phyloP scores from a whole-genome alignment of 30 jellyfish, hydroid and myxozoan genomes.

The Cassiopea andromeda region DNA sequence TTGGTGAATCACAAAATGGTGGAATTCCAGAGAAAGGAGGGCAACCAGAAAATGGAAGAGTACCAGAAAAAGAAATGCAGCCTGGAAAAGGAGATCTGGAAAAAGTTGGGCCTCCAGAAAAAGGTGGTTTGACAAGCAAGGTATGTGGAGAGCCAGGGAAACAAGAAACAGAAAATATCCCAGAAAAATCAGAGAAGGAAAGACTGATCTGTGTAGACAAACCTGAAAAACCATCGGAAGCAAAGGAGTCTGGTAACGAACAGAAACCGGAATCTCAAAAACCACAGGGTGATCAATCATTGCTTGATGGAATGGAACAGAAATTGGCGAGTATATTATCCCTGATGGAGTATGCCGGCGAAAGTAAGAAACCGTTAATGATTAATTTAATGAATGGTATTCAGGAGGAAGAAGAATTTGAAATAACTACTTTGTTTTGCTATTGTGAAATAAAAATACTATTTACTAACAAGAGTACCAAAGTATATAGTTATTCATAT shows the following conservation, averaged over 20 bases:
- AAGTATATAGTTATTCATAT: no score
- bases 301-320: slow-evolving; percentile 65
- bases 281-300: slow-evolving; percentile 24
- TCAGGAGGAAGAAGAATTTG: no score
- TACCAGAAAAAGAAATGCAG: slow-evolving; percentile 14
- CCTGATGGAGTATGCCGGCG: slow-evolving; percentile 63
- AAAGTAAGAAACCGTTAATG: slow-evolving; percentile 20
- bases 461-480: no score
- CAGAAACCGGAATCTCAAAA: slow-evolving; percentile 41
- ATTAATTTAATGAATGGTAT: no score
- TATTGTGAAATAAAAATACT: no score
- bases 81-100: slow-evolving; percentile 36
- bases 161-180: background rate
- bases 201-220: background rate
- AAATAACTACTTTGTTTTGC: no score
- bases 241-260: slow-evolving; percentile 10
- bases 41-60: slow-evolving; percentile 29
- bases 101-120: slow-evolving; percentile 21
- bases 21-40: slow-evolving; percentile 26
- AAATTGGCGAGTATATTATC: slow-evolving; percentile 61
- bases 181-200: slow-evolving; percentile 17
- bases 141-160: slow-evolving; percentile 16
- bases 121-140: background rate
- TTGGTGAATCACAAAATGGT: background rate
- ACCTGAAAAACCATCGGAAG: slow-evolving; percentile 41